These are phyloP conservation scores for Pollenia angustigena DNA, from an alignment of 2,888 invertebrate genomes.

Conservation along the genomic window DNA sequence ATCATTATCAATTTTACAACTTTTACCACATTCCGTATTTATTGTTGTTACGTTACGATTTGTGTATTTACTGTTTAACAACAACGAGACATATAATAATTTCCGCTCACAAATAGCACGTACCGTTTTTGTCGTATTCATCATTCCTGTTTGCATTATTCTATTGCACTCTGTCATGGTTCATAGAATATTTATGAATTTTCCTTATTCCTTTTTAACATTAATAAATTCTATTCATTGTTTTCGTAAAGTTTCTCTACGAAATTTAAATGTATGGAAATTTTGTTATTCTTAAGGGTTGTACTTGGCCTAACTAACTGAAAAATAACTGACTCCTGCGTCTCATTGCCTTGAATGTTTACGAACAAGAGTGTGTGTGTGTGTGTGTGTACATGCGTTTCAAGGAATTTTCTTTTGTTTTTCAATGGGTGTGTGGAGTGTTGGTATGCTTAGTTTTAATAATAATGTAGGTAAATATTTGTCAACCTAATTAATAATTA, in stretches of 20 bases:
- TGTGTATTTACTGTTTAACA: background rate
- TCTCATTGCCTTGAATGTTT: background rate
- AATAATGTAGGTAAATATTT: slow-evolving; percentile 80
- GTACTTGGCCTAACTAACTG: background rate
- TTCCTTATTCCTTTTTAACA: slow-evolving; percentile 10
- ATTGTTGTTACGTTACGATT: background rate
- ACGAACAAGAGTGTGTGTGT: background rate
- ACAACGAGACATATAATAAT: too few species aligned
- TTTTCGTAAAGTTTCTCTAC: slow-evolving; percentile 32
- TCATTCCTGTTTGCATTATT: background rate
- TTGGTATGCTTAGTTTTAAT: slow-evolving; percentile 69
- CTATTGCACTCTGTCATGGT: background rate
- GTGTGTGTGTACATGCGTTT: background rate
- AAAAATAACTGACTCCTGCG: background rate
- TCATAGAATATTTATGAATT: slow-evolving; percentile 51
- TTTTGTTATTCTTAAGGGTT: slow-evolving; percentile 36
- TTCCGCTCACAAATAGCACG: too few species aligned
- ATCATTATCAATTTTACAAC: slow-evolving; percentile 45
- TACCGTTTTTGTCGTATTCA: too few species aligned
- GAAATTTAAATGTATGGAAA: slow-evolving; percentile 37
- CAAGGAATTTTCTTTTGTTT: background rate
- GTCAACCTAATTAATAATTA: slow-evolving; percentile 81
- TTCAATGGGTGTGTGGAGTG: background rate
- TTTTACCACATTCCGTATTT: slow-evolving; percentile 31
- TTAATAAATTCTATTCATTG: slow-evolving; percentile 28